Evolutionary conservation across 2,888 invertebrate genomes (phyloP).

Genomic region (Andrena marginata): DNA sequence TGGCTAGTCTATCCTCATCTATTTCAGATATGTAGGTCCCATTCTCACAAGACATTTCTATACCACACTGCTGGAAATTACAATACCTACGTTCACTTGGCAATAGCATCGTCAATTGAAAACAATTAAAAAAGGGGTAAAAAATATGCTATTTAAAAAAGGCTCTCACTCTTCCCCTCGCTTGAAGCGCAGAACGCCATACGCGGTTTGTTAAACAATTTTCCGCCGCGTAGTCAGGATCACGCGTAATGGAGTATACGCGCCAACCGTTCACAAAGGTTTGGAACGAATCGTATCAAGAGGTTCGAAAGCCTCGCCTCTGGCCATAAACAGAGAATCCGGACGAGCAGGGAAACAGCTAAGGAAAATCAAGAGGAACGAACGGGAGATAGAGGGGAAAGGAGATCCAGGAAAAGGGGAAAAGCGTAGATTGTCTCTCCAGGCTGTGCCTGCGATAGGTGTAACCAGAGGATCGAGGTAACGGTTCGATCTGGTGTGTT

Average conservation of each 20-base stretch:
- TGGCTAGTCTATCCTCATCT: no score
- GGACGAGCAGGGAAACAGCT: slow-evolving; percentile 1
- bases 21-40: no score
- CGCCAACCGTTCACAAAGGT: background rate
- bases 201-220: no score
- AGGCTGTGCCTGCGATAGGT: slow-evolving; percentile 50
- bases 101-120: no score
- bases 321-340: background rate
- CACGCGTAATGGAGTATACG: background rate
- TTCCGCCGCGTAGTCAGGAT: background rate
- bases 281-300: slow-evolving; percentile 3
- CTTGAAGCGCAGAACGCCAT: background rate
- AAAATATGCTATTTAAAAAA: background rate
- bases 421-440: slow-evolving; percentile 39
- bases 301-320: slow-evolving; percentile 10
- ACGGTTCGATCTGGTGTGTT: slow-evolving; percentile 65
- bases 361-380: background rate
- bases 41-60: no score
- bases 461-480: slow-evolving; percentile 52
- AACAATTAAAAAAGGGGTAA: no score
- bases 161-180: background rate
- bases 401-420: background rate
- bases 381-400: slow-evolving; percentile 10
- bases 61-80: no score
- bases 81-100: no score